Percentiles rank a stretch among this genome's conserved stretches.
phyloP scores from a whole-genome alignment of 23 tunicate genomes.

The Styela clava region DNA sequence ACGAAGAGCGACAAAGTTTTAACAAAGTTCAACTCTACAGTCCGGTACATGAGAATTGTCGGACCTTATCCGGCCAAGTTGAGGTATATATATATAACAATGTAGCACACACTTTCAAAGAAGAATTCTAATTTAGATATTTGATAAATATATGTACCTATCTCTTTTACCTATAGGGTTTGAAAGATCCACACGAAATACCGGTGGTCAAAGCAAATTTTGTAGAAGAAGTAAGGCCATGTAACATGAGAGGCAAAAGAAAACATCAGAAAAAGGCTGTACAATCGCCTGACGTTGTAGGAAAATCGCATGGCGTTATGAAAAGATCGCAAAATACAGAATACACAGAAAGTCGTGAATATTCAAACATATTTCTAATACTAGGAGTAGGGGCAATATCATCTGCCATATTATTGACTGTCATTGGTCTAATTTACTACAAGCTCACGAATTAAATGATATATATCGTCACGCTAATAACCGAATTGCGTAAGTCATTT shows the following conservation, averaged over 20 bases:
- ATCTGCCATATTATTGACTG: background rate
- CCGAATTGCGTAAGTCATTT: no score
- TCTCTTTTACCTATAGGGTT: slow-evolving; percentile 4
- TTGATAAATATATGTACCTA: background rate
- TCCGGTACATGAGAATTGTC: background rate
- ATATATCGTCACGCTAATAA: no score
- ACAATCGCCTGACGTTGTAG: background rate
- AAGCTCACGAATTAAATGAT: no score
- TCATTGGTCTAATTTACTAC: background rate
- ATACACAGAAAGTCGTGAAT: background rate
- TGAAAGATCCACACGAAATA: slow-evolving; percentile 1
- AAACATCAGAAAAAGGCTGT: background rate
- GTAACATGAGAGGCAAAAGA: background rate
- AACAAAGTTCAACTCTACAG: slow-evolving; percentile 1
- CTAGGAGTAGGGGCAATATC: background rate
- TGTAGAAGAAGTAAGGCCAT: background rate
- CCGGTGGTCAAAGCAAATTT: background rate
- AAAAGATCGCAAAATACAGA: background rate
- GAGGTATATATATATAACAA: background rate
- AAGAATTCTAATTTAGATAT: no score
- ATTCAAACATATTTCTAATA: background rate
- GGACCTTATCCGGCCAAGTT: background rate
- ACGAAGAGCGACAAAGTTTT: background rate
- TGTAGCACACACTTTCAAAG: no score
- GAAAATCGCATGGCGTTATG: background rate